Percentiles rank a stretch among this genome's conserved stretches.
Conservation (phyloP, 2,888 invertebrate species). For the Dryadula phaetusa region DNA sequence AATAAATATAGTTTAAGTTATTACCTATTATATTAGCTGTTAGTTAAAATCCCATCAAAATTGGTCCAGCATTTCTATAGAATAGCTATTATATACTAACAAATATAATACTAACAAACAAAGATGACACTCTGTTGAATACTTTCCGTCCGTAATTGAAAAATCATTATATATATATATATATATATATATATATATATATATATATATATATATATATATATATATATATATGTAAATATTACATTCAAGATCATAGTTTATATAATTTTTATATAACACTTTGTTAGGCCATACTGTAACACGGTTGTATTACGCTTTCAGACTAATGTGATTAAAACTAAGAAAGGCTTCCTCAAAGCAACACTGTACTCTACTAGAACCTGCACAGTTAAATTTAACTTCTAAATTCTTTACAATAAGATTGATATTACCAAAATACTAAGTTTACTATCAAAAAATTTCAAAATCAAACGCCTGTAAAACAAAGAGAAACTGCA, state of each 20-base stretch:
- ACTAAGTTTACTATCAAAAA: constrained; percentile 46
- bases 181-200: no score
- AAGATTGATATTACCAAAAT: constrained; percentile 51
- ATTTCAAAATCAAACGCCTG: constrained; percentile 52
- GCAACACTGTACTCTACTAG: constrained; percentile 38
- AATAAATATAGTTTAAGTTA: no score
- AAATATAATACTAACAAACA: no score
- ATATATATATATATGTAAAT: no score
- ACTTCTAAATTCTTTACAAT: constrained; percentile 40
- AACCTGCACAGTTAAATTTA: constrained; percentile 37
- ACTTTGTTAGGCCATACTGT: constrained; percentile 37
- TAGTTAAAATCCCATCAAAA: no score
- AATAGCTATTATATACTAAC: neutral
- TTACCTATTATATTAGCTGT: no score
- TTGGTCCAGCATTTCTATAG: no score
- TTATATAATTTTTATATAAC: constrained; percentile 34
- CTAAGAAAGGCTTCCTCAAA: constrained; percentile 57
- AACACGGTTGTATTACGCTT: constrained; percentile 52
- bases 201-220: no score
- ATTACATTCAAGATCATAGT: neutral
- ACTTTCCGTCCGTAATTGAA: no score
- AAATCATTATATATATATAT: no score
- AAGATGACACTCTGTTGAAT: no score
- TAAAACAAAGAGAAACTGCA: constrained; percentile 57
- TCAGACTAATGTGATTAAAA: constrained; percentile 61